Evolutionary conservation across 2,797 vertebrate species (phyloP).

Genomic region (Eulemur mongoz): DNA sequence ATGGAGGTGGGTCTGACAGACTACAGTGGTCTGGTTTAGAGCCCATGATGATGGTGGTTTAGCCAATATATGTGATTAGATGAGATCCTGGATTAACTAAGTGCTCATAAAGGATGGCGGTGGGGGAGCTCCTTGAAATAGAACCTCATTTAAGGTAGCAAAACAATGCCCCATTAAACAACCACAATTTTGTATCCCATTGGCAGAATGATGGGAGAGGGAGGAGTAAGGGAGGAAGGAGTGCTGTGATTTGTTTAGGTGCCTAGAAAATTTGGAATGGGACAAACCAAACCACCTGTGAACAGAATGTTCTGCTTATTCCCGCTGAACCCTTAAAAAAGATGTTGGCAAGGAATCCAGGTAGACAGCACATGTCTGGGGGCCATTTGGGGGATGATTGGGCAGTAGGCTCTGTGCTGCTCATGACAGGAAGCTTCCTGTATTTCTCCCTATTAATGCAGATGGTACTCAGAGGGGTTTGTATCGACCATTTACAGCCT

Average conservation of each 20-base stretch:
- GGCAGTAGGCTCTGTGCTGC: slow-evolving; percentile 6
- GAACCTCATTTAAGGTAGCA: slow-evolving; percentile 60
- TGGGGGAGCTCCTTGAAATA: neutral
- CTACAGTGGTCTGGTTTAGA: neutral
- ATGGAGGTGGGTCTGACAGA: neutral
- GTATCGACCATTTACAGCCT: slow-evolving; percentile 14
- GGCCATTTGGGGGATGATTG: slow-evolving; percentile 33
- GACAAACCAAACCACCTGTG: slow-evolving; percentile 69
- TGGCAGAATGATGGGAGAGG: slow-evolving; percentile 22
- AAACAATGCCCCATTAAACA: slow-evolving; percentile 38
- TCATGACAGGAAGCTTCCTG: slow-evolving; percentile 6
- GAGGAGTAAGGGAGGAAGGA: neutral
- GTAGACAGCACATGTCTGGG: slow-evolving; percentile 22
- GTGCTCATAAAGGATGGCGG: neutral
- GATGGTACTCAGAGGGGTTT: slow-evolving; percentile 71
- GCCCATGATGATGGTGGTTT: neutral
- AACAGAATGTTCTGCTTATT: slow-evolving; percentile 55
- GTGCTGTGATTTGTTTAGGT: slow-evolving; percentile 69
- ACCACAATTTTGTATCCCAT: slow-evolving; percentile 35
- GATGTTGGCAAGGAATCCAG: slow-evolving; percentile 57
- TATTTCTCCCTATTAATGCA: slow-evolving; percentile 54
- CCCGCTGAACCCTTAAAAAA: slow-evolving; percentile 39
- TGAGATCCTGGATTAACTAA: slow-evolving; percentile 11
- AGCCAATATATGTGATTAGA: slow-evolving; percentile 36
- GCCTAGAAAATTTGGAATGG: slow-evolving; percentile 71